Percentiles rank a stretch among this genome's conserved stretches.
Evolutionary conservation across 1,140 invertebrate genomes (phyloP).

Genomic region (Zaprionus taronus): DNA sequence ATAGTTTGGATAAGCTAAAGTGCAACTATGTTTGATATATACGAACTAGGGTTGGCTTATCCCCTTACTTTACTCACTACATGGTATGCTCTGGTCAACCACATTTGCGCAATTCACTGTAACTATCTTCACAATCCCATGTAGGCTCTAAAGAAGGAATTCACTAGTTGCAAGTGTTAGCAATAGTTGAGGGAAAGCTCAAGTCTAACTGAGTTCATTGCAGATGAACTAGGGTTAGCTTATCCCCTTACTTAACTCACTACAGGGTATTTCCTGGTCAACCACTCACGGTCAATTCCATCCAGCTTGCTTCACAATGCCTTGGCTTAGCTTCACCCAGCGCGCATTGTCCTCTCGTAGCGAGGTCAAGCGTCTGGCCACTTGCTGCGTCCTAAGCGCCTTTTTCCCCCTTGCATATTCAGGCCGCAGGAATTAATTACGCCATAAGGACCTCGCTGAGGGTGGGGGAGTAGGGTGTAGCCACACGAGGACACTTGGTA

Average conservation of each 20-base stretch:
- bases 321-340: conserved; percentile 9
- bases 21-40: rapidly evolving
- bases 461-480: neutral
- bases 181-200: neutral
- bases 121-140: conserved; percentile 14
- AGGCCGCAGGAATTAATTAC: conserved; percentile 74
- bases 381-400: conserved; percentile 39
- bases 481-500: conserved; percentile 53
- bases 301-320: neutral
- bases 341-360: neutral
- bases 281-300: neutral
- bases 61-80: neutral
- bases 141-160: too few relatives aligned
- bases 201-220: neutral
- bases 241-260: neutral
- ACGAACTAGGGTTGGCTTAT: neutral
- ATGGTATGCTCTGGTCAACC: neutral
- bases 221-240: neutral
- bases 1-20: neutral
- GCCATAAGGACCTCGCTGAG: conserved; percentile 51
- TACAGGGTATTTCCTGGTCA: neutral
- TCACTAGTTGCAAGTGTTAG: neutral
- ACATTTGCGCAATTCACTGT: too few relatives aligned
- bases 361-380: conserved; percentile 23
- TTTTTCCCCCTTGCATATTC: conserved; percentile 45